Base-by-base conservation (phyloP, 2,888 invertebrate species). In the Macaria notata region DNA sequence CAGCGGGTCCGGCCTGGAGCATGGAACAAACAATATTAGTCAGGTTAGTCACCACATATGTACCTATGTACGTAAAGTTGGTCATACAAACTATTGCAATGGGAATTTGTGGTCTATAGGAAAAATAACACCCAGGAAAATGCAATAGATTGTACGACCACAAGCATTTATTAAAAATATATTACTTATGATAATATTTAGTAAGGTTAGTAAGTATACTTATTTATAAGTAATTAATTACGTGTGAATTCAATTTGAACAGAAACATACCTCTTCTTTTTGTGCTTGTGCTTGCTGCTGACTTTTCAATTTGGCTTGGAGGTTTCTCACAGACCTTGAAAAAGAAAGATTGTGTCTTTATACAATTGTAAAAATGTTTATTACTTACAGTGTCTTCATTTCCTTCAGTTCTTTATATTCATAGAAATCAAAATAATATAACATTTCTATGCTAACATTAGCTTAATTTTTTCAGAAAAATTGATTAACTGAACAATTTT, bases 231-330 rank as follows among this genome's bases (percentile, higher is more conserved):
- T 9, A 31, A 44, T 44, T 44, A 3, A 42, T 38, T n/a, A 31
- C 4, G 9, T 44, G 30, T 31, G 31, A 38, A 42, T 19, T 38
- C 9, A 38, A 31, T 7, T 31, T 8, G 4, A 61, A 64, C 36
- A 19, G 3, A 44, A 46, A 62, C 81, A 75, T 92, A 95, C 95
- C 94, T 95, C 95, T 86, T 93, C 93, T 87, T 89, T 93, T 93
- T 94, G 94, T 93, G 94, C 94, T 92, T 94, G 93, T 87, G 94
- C 94, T 93, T 96, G 95, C 86, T 95, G 95, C 94, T 96, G 96
- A 93, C 94, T 95, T 93, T 96, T 96, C 85, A 97, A 84, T 93
- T 97, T 97, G 86, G 95, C 94, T 95, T 97, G 96, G 93, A 96
- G 95, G 93, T 95, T 95, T 93, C 96, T 96, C 83, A 97, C 93